Conservation (phyloP, 2,888 invertebrate species). For the Frankliniella intonsa region DNA sequence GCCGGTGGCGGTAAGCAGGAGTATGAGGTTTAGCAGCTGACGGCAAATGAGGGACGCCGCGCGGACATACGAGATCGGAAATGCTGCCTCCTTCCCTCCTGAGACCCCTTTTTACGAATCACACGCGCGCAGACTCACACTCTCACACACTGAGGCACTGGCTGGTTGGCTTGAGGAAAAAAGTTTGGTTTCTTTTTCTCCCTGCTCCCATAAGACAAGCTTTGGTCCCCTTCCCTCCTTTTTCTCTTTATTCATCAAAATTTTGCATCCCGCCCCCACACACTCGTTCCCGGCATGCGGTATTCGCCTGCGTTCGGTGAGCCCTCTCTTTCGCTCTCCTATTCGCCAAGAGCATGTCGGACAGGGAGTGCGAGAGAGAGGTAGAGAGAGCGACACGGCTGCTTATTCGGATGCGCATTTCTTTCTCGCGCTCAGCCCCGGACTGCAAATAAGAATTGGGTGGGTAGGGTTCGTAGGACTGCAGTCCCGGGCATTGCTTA, state of each 20-base stretch:
- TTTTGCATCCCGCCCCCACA: no score
- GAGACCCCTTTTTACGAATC: neutral
- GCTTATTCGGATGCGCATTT: no score
- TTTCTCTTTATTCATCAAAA: no score
- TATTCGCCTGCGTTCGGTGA: no score
- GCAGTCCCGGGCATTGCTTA: neutral
- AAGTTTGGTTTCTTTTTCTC: neutral
- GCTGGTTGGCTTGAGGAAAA: neutral
- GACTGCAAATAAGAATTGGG: conserved; percentile 32
- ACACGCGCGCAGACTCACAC: no score
- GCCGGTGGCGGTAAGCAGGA: neutral
- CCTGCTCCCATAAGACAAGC: no score
- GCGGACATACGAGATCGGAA: neutral
- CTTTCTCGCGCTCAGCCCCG: neutral
- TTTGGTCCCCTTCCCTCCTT: no score
- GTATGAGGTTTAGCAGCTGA: neutral
- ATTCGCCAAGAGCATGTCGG: neutral
- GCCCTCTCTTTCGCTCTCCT: no score
- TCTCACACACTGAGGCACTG: neutral
- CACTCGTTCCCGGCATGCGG: no score
- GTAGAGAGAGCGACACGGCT: neutral
- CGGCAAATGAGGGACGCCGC: neutral
- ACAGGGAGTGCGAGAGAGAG: neutral
- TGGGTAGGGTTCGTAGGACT: conserved; percentile 10
- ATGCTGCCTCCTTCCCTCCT: neutral